A percentile compares a stretch with the other conserved stretches of the same genome.
Conservation (phyloP, 2,888 invertebrate genomes). For the Drosophila buzzatii region DNA sequence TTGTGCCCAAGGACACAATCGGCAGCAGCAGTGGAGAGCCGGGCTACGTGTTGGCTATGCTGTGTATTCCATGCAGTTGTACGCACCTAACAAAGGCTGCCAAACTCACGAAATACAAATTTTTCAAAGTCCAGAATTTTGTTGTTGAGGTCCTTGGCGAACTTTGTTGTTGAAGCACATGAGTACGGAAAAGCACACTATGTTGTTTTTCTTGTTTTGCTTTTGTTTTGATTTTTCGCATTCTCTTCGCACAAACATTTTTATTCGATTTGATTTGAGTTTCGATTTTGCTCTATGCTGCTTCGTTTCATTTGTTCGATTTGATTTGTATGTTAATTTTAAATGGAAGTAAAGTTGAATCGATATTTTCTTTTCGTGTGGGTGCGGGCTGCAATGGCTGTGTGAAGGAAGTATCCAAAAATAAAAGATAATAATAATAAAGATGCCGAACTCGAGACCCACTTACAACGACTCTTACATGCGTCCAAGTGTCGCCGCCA, state of each 20-base stretch:
- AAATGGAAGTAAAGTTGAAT: conserved; percentile 53
- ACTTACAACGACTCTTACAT: conserved; percentile 31
- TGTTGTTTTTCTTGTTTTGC: conserved; percentile 11
- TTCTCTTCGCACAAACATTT: conserved; percentile 55
- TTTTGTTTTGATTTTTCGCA: conserved; percentile 18
- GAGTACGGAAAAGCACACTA: background rate
- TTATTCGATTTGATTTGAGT: conserved; percentile 52
- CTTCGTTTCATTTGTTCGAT: conserved; percentile 61
- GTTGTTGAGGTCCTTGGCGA: conserved; percentile 17
- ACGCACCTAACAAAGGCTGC: conserved; percentile 18
- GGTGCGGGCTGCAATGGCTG: background rate
- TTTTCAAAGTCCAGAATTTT: conserved; percentile 14
- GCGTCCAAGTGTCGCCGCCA: conserved; percentile 52
- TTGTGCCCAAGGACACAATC: conserved; percentile 56
- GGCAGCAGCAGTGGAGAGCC: conserved; percentile 12
- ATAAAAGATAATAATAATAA: conserved; percentile 13
- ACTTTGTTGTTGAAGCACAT: conserved; percentile 16
- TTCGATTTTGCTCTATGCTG: conserved; percentile 18
- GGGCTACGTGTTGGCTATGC: background rate
- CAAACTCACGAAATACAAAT: conserved; percentile 30
- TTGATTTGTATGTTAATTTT: conserved; percentile 75
- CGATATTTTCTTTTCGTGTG: conserved; percentile 44
- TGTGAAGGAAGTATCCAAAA: conserved; percentile 7
- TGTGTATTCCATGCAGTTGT: conserved; percentile 18
- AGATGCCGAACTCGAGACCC: conserved; percentile 17